These are phyloP conservation scores for Baryphthengus martii DNA, from an alignment of 2,113 vertebrate species.

Conservation along the genomic window DNA sequence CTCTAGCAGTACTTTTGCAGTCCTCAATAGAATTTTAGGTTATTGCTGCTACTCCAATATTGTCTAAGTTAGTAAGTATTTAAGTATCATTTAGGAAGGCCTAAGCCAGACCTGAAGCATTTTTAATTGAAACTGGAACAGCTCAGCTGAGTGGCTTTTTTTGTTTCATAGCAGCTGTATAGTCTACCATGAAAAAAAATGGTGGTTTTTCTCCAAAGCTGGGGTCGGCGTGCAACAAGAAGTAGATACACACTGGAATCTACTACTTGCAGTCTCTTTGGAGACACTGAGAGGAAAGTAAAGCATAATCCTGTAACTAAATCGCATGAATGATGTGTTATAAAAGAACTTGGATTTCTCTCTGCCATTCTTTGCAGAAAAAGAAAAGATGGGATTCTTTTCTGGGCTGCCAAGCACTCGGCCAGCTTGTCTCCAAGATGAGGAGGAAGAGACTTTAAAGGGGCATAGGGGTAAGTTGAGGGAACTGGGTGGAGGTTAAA, in stretches of 20 bases:
- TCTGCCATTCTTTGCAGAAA: neutral
- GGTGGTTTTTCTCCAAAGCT: neutral
- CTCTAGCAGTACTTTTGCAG: neutral
- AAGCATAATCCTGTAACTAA: neutral
- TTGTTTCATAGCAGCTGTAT: neutral
- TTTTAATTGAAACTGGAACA: neutral
- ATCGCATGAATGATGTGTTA: neutral
- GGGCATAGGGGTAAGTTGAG: neutral
- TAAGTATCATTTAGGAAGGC: neutral
- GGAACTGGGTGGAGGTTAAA: neutral
- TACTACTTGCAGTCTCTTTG: neutral
- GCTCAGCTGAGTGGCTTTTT: neutral
- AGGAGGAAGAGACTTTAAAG: neutral
- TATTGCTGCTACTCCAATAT: neutral
- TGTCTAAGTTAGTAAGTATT: neutral
- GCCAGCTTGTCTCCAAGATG: neutral
- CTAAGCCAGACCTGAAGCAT: neutral
- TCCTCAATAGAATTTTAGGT: neutral
- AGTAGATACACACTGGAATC: neutral
- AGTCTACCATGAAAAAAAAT: neutral
- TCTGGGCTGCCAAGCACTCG: neutral
- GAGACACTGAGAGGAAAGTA: neutral
- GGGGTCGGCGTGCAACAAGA: neutral
- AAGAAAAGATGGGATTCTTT: neutral
- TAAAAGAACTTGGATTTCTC: neutral